Evolutionary conservation across 2,888 invertebrate genomes (phyloP).

Genomic region (Drosophila bunnanda): DNA sequence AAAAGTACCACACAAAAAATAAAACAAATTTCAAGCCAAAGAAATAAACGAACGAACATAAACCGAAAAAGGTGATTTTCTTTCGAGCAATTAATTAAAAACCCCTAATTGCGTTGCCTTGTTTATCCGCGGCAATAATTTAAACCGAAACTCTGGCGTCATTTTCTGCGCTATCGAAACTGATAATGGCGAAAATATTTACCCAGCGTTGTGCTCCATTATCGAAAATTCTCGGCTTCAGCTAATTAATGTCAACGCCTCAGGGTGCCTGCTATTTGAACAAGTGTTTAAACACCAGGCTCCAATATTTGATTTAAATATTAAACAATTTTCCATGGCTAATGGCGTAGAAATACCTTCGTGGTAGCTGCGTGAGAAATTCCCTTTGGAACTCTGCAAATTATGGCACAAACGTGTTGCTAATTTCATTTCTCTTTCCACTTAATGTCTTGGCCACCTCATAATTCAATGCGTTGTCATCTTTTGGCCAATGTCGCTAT

Average conservation of each 20-base stretch:
- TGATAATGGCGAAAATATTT: constrained; percentile 47
- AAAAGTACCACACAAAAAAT: constrained; percentile 3
- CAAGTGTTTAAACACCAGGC: constrained; percentile 57
- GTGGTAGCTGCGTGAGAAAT: constrained; percentile 41
- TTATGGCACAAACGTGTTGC: constrained; percentile 50
- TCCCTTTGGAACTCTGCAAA: constrained; percentile 27
- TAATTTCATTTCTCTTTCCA: constrained; percentile 52
- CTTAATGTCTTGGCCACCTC: constrained; percentile 18
- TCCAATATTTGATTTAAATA: constrained; percentile 57
- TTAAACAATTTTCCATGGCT: constrained; percentile 22
- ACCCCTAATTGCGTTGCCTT: constrained; percentile 19
- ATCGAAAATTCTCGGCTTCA: constrained; percentile 29
- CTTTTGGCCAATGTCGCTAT: constrained; percentile 27
- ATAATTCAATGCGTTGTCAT: constrained; percentile 46
- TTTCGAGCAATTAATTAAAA: constrained; percentile 44
- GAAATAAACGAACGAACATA: background rate
- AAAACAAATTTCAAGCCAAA: constrained; percentile 8
- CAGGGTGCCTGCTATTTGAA: constrained; percentile 52
- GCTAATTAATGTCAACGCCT: constrained; percentile 45
- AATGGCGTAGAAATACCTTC: background rate
- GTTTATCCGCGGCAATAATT: constrained; percentile 18
- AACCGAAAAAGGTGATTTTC: constrained; percentile 9
- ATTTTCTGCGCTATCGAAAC: constrained; percentile 13
- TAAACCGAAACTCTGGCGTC: constrained; percentile 32
- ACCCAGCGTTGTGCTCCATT: constrained; percentile 26